These are phyloP conservation scores for Aphelinus atriplicis DNA, from an alignment of 1,140 invertebrate genomes.

Conservation along the genomic window DNA sequence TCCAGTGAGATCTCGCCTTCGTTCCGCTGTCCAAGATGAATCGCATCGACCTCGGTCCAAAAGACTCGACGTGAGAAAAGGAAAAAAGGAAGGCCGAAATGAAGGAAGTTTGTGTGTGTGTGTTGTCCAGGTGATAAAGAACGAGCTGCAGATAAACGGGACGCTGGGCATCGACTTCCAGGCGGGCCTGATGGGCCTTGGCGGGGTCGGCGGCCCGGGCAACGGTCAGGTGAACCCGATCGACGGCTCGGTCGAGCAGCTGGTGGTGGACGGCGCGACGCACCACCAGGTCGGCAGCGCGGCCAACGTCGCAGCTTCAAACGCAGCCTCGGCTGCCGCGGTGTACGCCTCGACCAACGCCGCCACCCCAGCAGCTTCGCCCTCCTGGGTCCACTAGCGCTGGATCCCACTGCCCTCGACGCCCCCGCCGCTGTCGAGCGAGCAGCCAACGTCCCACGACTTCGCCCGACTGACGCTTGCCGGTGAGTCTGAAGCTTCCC, in stretches of 20 bases:
- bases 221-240: neutral
- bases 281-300: constrained; percentile 4
- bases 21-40: too few species aligned
- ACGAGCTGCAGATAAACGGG: constrained; percentile 93
- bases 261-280: neutral
- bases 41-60: too few species aligned
- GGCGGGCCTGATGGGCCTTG: constrained; percentile 56
- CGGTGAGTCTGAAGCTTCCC: constrained; percentile 47
- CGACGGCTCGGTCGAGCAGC: constrained; percentile 44
- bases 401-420: constrained; percentile 57
- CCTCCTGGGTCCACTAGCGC: constrained; percentile 77
- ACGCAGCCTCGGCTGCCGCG: constrained; percentile 42
- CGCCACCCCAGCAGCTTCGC: constrained; percentile 68
- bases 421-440: constrained; percentile 53
- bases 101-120: constrained; percentile 35
- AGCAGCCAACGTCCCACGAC: constrained; percentile 50
- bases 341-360: constrained; percentile 64
- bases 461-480: constrained; percentile 50
- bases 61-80: neutral
- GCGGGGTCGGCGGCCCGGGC: constrained; percentile 42
- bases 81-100: neutral
- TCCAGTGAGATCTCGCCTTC: too few species aligned
- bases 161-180: constrained; percentile 92
- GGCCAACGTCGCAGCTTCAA: constrained; percentile 20
- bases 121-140: constrained; percentile 80